Percentiles rank a stretch among this genome's conserved stretches.
Evolutionary conservation across 1,140 invertebrate species (phyloP).

Genomic region (Rhyzopertha dominica): DNA sequence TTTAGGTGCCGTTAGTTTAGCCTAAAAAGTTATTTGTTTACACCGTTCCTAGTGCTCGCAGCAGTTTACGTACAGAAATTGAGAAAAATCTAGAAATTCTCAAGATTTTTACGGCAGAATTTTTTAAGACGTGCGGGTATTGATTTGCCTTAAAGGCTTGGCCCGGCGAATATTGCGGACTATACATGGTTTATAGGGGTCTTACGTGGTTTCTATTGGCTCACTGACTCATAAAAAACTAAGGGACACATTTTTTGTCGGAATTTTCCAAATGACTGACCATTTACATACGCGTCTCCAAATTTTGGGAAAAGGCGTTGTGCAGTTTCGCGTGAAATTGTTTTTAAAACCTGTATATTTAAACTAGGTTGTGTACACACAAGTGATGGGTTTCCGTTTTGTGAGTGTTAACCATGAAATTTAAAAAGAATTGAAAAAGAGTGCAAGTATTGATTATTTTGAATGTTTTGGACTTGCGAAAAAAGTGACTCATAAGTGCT

Average conservation of each 20-base stretch:
- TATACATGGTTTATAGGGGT: slow-evolving; percentile 44
- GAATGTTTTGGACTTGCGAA: slow-evolving; percentile 29
- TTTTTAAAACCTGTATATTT: too few relatives aligned
- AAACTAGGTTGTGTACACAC: too few relatives aligned
- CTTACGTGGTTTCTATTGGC: slow-evolving; percentile 45
- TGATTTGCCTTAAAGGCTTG: slow-evolving; percentile 46
- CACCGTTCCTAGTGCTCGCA: slow-evolving; percentile 23
- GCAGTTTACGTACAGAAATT: slow-evolving; percentile 20
- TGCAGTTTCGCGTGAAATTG: too few relatives aligned
- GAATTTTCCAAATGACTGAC: slow-evolving; percentile 47
- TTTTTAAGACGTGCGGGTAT: slow-evolving; percentile 45
- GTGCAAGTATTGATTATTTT: slow-evolving; percentile 38
- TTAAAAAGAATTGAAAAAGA: slow-evolving; percentile 31
- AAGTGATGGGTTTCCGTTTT: slow-evolving; percentile 23
- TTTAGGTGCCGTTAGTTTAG: slow-evolving; percentile 37
- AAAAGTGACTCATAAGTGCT: slow-evolving; percentile 26
- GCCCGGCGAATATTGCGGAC: slow-evolving; percentile 42
- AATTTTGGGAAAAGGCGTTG: slow-evolving; percentile 38
- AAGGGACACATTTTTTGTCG: slow-evolving; percentile 43
- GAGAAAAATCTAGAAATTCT: slow-evolving; percentile 29
- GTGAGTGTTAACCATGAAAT: slow-evolving; percentile 28
- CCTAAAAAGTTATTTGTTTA: slow-evolving; percentile 35
- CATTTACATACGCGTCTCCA: slow-evolving; percentile 41
- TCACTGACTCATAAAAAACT: slow-evolving; percentile 45
- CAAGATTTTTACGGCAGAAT: slow-evolving; percentile 38